Evolutionary conservation across 1,140 invertebrate species (phyloP), one percentile per base, ranked within the genome.

Genomic region (Pogonognathellus flavescens): DNA sequence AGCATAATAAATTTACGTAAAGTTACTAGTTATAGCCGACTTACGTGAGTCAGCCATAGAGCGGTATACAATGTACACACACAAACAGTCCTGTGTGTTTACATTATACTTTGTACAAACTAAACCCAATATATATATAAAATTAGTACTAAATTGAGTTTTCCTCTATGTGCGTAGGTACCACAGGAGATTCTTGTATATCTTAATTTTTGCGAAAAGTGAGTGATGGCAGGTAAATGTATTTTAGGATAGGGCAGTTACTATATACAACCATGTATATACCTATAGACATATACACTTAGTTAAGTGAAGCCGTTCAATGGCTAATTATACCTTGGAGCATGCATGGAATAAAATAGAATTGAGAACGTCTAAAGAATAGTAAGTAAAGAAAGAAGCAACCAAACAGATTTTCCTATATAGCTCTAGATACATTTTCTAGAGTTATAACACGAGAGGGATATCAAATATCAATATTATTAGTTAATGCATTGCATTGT

Each of bases 181-280:
- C 11, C 41, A 41, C 6, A 41, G 22, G 11, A 31, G 66, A 72
- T 49, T 76, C 70, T 76, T 76, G 70, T 31, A 76, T 76, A 76
- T 41, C 70, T 76, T 76, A 76, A 76, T 76, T 76, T 76, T 76
- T 76, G 70, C 70, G 16, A 76, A 50, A 76, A 76, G 70, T 76
- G 70, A 76, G 70, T 76, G 70, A 25, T 76, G 41, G 70, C 70
- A 76, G 70, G 62, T 66, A 76, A 41, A 76, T 76, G 70, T 76
- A 49, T 50, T 76, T 76, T 76, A 76, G 70, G 70, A 76, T 76
- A 76, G 70, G 70, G 70, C 41, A 76, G 70, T 76, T 16, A 76
- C 31, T 41, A 41, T 41, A 41, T 6, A 41, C 31, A n/a, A n/a
- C n/a, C n/a, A n/a, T n/a, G n/a, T n/a, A n/a, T 41, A 16, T 50